Evolutionary conservation across 2,888 invertebrate species (phyloP), one percentile per base, ranked within the genome.

Genomic region (Bellardia bayeri): DNA sequence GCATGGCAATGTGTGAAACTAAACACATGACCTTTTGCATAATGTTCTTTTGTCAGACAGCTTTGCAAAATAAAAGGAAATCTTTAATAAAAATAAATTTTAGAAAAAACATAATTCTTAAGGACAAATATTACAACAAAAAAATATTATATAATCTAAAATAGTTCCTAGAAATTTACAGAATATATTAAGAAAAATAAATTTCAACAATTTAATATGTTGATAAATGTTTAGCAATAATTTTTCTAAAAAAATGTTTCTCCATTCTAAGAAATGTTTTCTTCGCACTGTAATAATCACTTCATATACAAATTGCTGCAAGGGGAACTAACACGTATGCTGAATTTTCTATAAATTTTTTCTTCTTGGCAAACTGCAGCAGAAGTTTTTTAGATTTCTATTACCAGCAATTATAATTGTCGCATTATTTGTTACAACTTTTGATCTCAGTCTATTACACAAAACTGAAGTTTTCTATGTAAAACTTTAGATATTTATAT

Each of bases 71-170:
- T 23, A 66, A 66, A 71, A 23, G 0, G 54, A 56, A 68, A 71
- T 23, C 42, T 84, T 80, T 56, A 81, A 81, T 69, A 72, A 68
- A 54, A 72, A 82, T 76, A 78, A 86, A 68, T 74, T 71, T n/a
- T 40, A 40, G 51, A 78, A 45, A 76, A 33, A 45, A 23, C 9
- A 37, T 33, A 82, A 82, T 82, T 84, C 63, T 69, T 78, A 45
- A 56, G 54, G 90, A 76, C 91, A 92, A 90, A 90, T 90, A 90
- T 90, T 91, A 90, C 76, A 51, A 45, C 14, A 16, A n/a, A 6
- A 61, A 49, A 71, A 3, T 2, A 45, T 9, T 3, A 11, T 11
- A 9, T 37, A 37, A 37, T 37, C 5, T 6, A 37, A 58, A 49
- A 13, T 11, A 56, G 11, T 14, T 16, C 9, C 1, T 6, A 54